Evolutionary conservation across 2,113 vertebrate genomes (phyloP).

Genomic region (Sula dactylatra): DNA sequence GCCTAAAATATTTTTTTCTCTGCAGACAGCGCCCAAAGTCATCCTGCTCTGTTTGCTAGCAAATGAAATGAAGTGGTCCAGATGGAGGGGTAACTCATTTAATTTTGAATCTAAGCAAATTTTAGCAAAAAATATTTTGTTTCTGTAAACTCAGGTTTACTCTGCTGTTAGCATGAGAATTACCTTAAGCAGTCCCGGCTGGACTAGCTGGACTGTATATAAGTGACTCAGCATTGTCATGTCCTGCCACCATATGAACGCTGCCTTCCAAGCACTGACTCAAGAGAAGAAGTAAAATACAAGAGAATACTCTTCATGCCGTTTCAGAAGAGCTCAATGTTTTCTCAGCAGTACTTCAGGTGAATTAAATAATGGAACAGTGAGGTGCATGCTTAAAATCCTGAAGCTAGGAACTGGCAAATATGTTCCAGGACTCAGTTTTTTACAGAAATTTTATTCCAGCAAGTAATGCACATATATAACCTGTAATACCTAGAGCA

Average conservation of each 20-base stretch:
- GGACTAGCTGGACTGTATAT: not conserved
- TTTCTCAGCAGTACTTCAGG: not conserved
- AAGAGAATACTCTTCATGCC: not conserved
- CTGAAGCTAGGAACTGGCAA: not conserved
- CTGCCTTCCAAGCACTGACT: not conserved
- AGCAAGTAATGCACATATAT: not conserved
- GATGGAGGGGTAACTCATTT: not conserved
- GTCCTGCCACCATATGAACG: not conserved
- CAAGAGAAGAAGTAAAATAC: not conserved
- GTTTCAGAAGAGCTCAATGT: not conserved
- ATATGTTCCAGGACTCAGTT: not conserved
- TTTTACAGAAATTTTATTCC: not conserved
- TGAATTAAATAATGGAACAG: not conserved
- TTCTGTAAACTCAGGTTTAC: not conserved
- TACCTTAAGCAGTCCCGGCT: not conserved
- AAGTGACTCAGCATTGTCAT: not conserved
- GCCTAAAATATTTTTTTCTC: not conserved
- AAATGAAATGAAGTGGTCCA: not conserved
- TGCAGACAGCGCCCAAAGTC: not conserved
- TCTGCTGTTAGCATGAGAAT: not conserved
- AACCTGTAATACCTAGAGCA: not conserved
- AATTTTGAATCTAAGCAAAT: not conserved
- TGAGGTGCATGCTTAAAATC: not conserved
- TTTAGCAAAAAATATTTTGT: not conserved
- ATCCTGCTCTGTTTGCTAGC: not conserved